Conservation (phyloP, 1,140 invertebrate genomes). For the Melipona quadrifasciata region DNA sequence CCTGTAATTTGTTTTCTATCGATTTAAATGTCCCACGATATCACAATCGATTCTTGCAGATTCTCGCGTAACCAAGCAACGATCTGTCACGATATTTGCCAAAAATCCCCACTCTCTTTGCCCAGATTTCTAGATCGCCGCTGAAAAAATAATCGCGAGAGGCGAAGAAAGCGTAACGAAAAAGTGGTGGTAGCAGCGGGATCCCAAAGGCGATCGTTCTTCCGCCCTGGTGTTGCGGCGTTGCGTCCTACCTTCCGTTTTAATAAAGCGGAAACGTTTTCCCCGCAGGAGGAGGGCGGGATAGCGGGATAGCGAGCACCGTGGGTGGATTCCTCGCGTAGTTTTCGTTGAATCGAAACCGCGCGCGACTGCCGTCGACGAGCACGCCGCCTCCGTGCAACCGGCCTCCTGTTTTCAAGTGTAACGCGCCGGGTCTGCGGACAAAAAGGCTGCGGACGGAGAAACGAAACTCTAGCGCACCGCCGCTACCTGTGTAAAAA, state of each 20-base stretch:
- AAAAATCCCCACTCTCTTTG: no score
- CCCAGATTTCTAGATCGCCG: no score
- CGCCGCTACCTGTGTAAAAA: neutral
- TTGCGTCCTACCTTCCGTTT: neutral
- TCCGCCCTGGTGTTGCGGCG: neutral
- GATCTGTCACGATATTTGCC: no score
- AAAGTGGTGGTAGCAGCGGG: no score
- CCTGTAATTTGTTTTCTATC: no score
- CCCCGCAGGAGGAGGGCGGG: no score
- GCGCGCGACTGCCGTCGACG: conserved; percentile 28
- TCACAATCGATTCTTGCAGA: no score
- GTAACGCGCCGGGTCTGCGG: conserved; percentile 28
- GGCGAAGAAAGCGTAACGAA: neutral
- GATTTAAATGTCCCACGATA: no score
- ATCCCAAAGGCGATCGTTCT: conserved; percentile 8
- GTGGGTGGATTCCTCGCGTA: conserved; percentile 21
- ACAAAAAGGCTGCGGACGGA: conserved; percentile 38
- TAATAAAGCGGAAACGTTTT: conserved; percentile 54
- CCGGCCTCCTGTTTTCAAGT: conserved; percentile 37
- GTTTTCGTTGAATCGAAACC: conserved; percentile 40
- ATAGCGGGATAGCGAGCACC: neutral
- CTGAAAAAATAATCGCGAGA: no score
- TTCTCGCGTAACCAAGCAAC: no score
- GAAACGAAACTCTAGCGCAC: conserved; percentile 4
- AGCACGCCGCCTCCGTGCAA: neutral